phyloP scores from a whole-genome alignment of 2,888 invertebrate species.

The Platycnemis pennipes region DNA sequence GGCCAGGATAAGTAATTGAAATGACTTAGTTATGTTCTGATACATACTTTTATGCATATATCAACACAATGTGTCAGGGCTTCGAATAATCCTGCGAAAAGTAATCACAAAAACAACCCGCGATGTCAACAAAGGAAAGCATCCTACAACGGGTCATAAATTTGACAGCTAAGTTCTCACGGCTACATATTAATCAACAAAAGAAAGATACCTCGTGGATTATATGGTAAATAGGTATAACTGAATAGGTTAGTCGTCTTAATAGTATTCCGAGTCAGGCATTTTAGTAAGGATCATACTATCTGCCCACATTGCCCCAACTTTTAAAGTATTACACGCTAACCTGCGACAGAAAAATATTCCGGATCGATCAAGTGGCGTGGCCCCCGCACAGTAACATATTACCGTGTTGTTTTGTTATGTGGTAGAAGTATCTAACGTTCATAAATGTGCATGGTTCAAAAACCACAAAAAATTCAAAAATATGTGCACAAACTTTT shows the following conservation, averaged over 20 bases:
- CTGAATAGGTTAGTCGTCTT: too few relatives aligned
- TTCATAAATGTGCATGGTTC: too few relatives aligned
- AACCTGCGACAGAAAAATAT: too few relatives aligned
- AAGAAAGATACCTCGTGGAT: not conserved
- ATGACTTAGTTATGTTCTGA: conserved; percentile 53
- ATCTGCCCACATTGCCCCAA: too few relatives aligned
- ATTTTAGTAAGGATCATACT: too few relatives aligned
- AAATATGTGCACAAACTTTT: not conserved
- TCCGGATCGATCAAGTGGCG: too few relatives aligned
- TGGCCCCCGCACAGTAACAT: too few relatives aligned
- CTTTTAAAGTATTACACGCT: too few relatives aligned
- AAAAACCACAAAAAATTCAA: not conserved
- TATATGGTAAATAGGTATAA: too few relatives aligned
- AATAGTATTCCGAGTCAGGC: too few relatives aligned
- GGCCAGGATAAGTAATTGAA: conserved; percentile 51
- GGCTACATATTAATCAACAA: not conserved
- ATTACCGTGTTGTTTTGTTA: too few relatives aligned
- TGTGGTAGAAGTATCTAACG: too few relatives aligned
- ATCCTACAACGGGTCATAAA: not conserved
- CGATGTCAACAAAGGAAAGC: not conserved
- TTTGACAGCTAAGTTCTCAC: not conserved
- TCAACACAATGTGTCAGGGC: not conserved
- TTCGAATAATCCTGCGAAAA: not conserved
- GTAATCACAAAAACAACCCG: not conserved
- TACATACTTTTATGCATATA: not conserved